A percentile compares a stretch with the other conserved stretches of the same genome.
phyloP scores from a whole-genome alignment of 2,888 invertebrate genomes.

The Acrobasis repandana region DNA sequence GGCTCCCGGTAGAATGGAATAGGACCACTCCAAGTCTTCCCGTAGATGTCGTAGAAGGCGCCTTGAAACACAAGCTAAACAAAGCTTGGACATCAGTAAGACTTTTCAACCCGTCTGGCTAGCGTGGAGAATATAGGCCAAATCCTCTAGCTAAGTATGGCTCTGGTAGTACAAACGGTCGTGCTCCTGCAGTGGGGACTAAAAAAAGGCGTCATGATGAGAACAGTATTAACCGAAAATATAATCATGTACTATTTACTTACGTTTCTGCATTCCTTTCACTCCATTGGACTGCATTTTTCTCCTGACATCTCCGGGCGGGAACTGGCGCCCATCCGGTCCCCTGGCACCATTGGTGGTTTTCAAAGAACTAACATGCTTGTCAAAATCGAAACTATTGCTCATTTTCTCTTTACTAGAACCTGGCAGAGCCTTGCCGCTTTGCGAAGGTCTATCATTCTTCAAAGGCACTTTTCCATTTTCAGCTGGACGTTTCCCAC shows the following conservation, averaged over 20 bases:
- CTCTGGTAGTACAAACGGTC: too few relatives aligned
- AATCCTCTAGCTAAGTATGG: too few relatives aligned
- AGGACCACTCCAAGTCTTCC: too few relatives aligned
- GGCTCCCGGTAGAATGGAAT: too few relatives aligned
- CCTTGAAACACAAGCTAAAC: too few relatives aligned
- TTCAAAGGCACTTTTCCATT: constrained; percentile 44
- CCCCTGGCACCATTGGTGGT: constrained; percentile 39
- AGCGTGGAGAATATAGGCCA: too few relatives aligned
- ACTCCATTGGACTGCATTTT: constrained; percentile 55
- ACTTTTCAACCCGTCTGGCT: too few relatives aligned
- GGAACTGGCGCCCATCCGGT: constrained; percentile 69
- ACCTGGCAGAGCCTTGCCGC: constrained; percentile 46
- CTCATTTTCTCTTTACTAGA: constrained; percentile 56
- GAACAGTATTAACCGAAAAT: constrained; percentile 29
- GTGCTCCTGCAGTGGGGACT: too few relatives aligned
- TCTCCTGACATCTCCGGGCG: constrained; percentile 73
- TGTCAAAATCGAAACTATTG: constrained; percentile 73
- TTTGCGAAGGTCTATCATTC: constrained; percentile 48
- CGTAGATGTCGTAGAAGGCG: too few relatives aligned
- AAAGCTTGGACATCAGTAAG: too few relatives aligned
- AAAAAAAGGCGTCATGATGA: too few relatives aligned
- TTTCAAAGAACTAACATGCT: constrained; percentile 64
- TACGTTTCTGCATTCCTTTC: constrained; percentile 60
- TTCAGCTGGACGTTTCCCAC: constrained; percentile 49
- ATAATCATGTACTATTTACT: constrained; percentile 38